Base-by-base conservation (phyloP, 2,888 invertebrate species). In the Agrochola litura region DNA sequence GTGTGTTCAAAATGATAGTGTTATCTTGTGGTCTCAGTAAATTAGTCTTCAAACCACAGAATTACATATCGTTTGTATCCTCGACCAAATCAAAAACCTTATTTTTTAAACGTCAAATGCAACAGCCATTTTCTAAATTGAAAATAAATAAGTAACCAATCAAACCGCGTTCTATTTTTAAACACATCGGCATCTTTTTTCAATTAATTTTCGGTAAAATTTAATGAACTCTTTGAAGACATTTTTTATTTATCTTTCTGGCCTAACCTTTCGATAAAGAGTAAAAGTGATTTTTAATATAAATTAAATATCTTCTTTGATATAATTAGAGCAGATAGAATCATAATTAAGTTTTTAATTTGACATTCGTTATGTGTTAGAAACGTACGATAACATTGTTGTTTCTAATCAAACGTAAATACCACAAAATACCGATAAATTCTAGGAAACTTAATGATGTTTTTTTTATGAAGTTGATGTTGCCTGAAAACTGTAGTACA, bases 1-100 rank as follows among this genome's bases (percentile, higher is more conserved):
- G 30, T 65, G 60, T 82, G 52, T 77, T 68, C 82, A 75, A 64
- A 77, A 37, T 76, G 77, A 86, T 86, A 86, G 12, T 49, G 74
- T 5, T 75, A 80, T 80, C 77, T 79, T 68, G 56, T 64, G 52
- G 78, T 67, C 69, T 19, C 74, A 63, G 60, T 65, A 54, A 70
- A 65, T 63, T 49, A 64, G 6, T 37, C 12, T 30, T 73, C 5
- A 61, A 37, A 52, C 43, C 22, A 54, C 58, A 0, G 1, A 56
- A 56, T 56, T 56, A 30, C 30, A 16, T 16, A 66, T 43, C 49
- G 37, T 41, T 49, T 64, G 22, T 54, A 25, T 49, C 46, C 22
- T 66, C 16, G 6, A 41, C 56, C 71, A 77, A 77, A 76, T 60
- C 30, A 61, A 30, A 73, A 71, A 12, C 5, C 16, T 70, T 46